A percentile compares a stretch with the other conserved stretches of the same genome.
Evolutionary conservation across 2,113 vertebrate genomes (phyloP).

Genomic region (Brachirus orientalis): DNA sequence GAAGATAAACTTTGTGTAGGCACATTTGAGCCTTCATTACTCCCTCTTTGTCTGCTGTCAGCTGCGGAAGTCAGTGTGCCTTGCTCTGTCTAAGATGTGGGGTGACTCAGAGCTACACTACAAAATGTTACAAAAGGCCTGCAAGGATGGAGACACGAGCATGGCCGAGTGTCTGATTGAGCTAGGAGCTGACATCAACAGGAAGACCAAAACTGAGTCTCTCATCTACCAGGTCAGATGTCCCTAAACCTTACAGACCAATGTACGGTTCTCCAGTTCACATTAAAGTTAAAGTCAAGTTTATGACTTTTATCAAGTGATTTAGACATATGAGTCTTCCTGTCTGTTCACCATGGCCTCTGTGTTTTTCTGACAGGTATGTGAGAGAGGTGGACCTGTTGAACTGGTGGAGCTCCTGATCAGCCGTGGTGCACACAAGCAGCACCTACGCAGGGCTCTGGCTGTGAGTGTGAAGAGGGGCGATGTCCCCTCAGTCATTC

Average conservation of each 20-base stretch:
- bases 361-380: slow-evolving; percentile 70
- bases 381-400: slow-evolving; percentile 87
- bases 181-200: slow-evolving; percentile 90
- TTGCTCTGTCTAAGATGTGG: slow-evolving; percentile 90
- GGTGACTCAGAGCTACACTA: slow-evolving; percentile 84
- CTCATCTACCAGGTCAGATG: slow-evolving; percentile 90
- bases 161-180: slow-evolving; percentile 92
- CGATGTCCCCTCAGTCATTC: slow-evolving; percentile 85
- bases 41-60: slow-evolving; percentile 34
- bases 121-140: slow-evolving; percentile 90
- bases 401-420: slow-evolving; percentile 91
- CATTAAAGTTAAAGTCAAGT: too few relatives aligned
- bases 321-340: too few relatives aligned
- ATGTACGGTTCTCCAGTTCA: too few relatives aligned
- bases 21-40: background rate
- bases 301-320: too few relatives aligned
- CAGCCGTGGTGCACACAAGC: slow-evolving; percentile 86
- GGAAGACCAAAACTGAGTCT: slow-evolving; percentile 85
- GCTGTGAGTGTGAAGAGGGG: slow-evolving; percentile 85
- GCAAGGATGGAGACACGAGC: slow-evolving; percentile 82
- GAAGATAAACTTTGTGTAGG: background rate
- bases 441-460: slow-evolving; percentile 89
- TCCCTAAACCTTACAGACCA: background rate
- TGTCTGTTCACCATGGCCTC: too few relatives aligned
- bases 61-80: slow-evolving; percentile 87